phyloP scores from a whole-genome alignment of 2,797 vertebrate species.

The Catharus ustulatus region DNA sequence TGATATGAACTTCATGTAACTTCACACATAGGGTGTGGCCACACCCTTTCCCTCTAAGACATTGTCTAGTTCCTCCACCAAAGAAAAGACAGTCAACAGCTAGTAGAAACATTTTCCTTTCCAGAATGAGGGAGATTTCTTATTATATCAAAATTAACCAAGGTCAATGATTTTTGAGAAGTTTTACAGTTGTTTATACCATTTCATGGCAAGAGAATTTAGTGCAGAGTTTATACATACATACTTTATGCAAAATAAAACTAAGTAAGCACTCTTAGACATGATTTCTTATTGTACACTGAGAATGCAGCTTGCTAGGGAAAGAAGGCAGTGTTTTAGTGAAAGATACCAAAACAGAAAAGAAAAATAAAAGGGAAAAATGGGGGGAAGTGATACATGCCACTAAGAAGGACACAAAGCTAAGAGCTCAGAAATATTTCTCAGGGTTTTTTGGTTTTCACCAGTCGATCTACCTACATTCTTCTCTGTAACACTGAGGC shows the following conservation, averaged over 20 bases:
- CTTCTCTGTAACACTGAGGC: not conserved
- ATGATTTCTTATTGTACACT: not conserved
- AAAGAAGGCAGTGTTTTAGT: not conserved
- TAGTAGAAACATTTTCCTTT: not conserved
- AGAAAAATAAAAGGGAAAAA: not conserved
- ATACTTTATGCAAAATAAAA: not conserved
- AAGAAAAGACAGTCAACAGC: not conserved
- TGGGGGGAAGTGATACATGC: accelerated
- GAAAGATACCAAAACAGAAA: not conserved
- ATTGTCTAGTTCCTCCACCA: not conserved
- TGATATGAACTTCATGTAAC: not conserved
- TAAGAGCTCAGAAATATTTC: not conserved
- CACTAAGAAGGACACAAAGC: not conserved
- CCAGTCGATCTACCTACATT: not conserved
- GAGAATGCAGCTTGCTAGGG: not conserved
- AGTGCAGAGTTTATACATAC: not conserved
- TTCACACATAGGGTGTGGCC: not conserved
- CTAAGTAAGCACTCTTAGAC: not conserved
- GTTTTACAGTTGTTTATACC: not conserved
- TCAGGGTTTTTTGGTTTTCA: not conserved
- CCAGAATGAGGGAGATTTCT: not conserved
- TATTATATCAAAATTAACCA: not conserved
- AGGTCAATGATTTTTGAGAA: not conserved
- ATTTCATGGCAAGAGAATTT: not conserved
- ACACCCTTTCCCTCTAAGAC: not conserved